Conservation (phyloP, 2,113 vertebrate species). For the Tachycineta bicolor region DNA sequence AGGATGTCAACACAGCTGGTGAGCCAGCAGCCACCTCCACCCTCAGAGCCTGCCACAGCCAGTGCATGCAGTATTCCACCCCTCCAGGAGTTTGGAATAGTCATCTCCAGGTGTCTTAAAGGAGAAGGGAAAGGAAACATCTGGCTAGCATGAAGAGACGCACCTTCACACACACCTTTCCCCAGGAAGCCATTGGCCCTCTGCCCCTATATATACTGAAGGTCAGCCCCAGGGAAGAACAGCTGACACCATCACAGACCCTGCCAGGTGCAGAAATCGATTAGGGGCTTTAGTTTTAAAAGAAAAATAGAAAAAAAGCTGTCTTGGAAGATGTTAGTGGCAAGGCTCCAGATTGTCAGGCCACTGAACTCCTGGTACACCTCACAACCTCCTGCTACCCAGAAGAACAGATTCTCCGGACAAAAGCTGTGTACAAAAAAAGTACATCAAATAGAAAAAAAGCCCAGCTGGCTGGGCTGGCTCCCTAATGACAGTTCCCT, state of each 20-base stretch:
- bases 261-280: constrained; percentile 30
- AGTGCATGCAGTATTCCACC: constrained; percentile 17
- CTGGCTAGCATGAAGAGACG: neutral
- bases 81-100: neutral
- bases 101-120: neutral
- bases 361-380: neutral
- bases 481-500: constrained; percentile 62
- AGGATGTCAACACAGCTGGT: neutral
- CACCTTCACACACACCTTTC: neutral
- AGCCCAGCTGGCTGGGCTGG: constrained; percentile 44
- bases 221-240: neutral
- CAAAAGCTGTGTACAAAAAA: constrained; percentile 70
- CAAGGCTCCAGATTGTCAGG: constrained; percentile 26
- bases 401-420: constrained; percentile 43
- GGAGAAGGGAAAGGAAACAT: neutral
- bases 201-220: neutral
- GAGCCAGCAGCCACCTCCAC: neutral
- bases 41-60: constrained; percentile 16
- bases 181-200: neutral
- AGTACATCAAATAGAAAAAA: constrained; percentile 65
- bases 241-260: neutral
- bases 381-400: constrained; percentile 42
- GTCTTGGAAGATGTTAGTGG: constrained; percentile 47
- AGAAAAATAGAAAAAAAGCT: neutral
- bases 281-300: neutral